Conservation (phyloP, 2,797 vertebrate genomes). For the Enteromius anoplus region DNA sequence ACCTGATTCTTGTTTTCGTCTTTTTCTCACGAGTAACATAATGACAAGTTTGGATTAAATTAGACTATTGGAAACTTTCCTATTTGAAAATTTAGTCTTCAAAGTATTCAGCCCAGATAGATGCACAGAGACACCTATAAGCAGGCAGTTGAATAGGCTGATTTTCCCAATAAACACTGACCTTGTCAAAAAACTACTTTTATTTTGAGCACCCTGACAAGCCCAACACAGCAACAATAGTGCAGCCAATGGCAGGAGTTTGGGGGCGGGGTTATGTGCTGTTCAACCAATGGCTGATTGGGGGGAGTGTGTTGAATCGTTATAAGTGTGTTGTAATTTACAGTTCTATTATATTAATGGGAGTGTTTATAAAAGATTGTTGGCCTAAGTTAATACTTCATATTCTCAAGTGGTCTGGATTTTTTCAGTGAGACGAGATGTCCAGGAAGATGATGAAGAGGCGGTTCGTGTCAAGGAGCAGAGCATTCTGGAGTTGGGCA, state of each 20-base stretch:
- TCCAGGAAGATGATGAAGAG: constrained; percentile 96
- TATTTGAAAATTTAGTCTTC: background rate
- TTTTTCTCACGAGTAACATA: too few relatives aligned
- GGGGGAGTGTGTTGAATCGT: background rate
- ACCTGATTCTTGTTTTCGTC: background rate
- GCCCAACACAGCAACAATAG: background rate
- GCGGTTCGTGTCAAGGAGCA: constrained; percentile 98
- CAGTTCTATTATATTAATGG: background rate
- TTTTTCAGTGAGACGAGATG: constrained; percentile 91
- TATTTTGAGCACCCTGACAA: background rate
- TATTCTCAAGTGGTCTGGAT: background rate
- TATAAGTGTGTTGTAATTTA: background rate
- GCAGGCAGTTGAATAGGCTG: background rate
- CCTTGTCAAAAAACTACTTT: background rate
- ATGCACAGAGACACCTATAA: background rate
- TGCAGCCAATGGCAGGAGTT: background rate
- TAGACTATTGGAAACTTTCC: background rate
- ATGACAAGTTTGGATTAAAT: background rate
- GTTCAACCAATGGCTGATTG: background rate
- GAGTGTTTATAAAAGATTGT: background rate
- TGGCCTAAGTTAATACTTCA: background rate
- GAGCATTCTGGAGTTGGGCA: constrained; percentile 96
- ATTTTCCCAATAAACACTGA: background rate
- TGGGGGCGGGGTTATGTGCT: background rate
- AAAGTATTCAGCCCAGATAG: background rate